These are phyloP conservation scores for Drosophila paramelanica DNA, from an alignment of 2,888 invertebrate genomes.

Conservation along the genomic window DNA sequence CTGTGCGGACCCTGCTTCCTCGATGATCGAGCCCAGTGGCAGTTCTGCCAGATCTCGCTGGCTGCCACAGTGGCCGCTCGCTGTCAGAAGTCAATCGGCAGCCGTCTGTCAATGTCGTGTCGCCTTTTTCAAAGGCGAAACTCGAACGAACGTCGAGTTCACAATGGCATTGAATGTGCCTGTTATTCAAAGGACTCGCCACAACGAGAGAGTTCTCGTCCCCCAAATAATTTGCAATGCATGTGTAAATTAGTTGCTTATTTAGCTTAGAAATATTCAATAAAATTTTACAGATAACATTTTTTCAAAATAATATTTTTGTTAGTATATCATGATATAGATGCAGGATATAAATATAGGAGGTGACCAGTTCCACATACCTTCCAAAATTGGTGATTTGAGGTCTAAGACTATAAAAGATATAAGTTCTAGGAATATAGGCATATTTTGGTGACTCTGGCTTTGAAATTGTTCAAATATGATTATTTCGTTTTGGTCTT, in stretches of 20 bases:
- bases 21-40: constrained; percentile 43
- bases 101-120: constrained; percentile 79
- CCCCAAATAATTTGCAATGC: constrained; percentile 61
- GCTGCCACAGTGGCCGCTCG: constrained; percentile 36
- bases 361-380: too few species aligned
- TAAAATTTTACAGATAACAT: too few species aligned
- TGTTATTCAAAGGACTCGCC: constrained; percentile 50
- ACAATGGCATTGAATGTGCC: constrained; percentile 67
- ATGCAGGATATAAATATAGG: too few species aligned
- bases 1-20: constrained; percentile 36
- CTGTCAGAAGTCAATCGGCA: constrained; percentile 80
- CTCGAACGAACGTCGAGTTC: constrained; percentile 39
- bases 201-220: constrained; percentile 32
- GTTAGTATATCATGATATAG: too few species aligned
- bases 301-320: too few species aligned
- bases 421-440: too few species aligned
- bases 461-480: too few species aligned
- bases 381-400: too few species aligned
- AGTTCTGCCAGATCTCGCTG: constrained; percentile 1
- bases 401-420: too few species aligned
- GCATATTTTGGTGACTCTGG: too few species aligned
- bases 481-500: too few species aligned
- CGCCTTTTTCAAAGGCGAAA: constrained; percentile 77
- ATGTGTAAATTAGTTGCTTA: constrained; percentile 64
- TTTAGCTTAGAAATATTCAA: not conserved